Conservation (phyloP, 2,113 vertebrate species). For the Saimiri boliviensis region DNA sequence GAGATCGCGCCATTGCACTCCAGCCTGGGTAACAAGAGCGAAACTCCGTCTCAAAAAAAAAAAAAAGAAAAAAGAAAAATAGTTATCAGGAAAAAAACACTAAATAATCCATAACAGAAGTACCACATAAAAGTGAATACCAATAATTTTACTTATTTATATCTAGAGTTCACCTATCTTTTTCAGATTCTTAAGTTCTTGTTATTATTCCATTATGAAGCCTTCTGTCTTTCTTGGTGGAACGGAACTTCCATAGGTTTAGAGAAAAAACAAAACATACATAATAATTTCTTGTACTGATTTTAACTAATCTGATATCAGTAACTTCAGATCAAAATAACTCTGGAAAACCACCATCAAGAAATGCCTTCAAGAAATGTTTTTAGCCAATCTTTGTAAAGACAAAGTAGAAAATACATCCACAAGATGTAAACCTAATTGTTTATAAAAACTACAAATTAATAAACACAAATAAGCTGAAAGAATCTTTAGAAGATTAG, state of each 20-base stretch:
- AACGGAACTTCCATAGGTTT: not conserved
- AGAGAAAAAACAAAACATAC: not conserved
- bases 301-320: constrained; percentile 6
- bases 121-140: not conserved
- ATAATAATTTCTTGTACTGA: not conserved
- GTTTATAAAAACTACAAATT: constrained; percentile 37
- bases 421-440: not conserved
- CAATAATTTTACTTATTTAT: constrained; percentile 23
- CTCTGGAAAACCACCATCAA: not conserved
- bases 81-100: constrained; percentile 23
- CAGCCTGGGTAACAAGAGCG: too few relatives aligned
- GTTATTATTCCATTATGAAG: not conserved
- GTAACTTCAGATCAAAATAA: constrained; percentile 31
- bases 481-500: not conserved
- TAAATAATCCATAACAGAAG: not conserved
- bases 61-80: not conserved
- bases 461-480: not conserved
- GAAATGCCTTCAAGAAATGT: not conserved
- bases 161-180: not conserved
- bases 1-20: too few relatives aligned
- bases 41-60: too few relatives aligned
- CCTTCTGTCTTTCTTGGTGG: not conserved
- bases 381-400: constrained; percentile 1
- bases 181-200: not conserved
- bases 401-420: not conserved